Evolutionary conservation across 2,113 vertebrate genomes (phyloP).

Genomic region (Ploceus nigricollis): DNA sequence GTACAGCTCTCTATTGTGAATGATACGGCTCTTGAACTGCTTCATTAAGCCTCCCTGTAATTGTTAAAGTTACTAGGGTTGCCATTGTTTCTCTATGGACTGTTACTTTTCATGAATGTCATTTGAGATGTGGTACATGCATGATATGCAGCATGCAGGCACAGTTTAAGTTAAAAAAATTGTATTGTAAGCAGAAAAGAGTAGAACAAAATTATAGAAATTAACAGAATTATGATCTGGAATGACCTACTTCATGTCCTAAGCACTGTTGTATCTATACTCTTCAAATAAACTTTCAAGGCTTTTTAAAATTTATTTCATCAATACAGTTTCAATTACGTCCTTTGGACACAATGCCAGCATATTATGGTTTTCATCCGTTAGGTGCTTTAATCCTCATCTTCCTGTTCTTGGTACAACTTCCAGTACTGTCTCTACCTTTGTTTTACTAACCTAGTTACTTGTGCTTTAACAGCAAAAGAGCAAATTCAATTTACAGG

Average conservation of each 20-base stretch:
- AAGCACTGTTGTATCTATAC: neutral
- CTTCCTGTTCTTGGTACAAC: neutral
- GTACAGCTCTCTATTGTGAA: neutral
- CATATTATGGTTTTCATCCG: neutral
- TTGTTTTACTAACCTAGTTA: neutral
- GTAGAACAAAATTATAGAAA: neutral
- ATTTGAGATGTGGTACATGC: neutral
- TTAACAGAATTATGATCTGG: neutral
- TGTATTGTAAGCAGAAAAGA: neutral
- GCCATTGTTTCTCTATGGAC: neutral
- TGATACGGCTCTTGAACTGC: neutral
- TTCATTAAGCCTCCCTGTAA: neutral
- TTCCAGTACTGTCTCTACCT: neutral
- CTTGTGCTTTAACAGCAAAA: neutral
- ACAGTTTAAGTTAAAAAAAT: neutral
- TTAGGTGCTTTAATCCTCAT: neutral
- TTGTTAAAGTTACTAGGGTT: neutral
- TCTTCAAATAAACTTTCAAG: neutral
- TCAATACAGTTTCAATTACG: neutral
- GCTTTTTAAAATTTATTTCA: neutral
- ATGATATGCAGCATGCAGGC: neutral
- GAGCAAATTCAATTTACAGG: neutral
- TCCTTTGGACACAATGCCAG: neutral
- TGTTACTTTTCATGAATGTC: neutral
- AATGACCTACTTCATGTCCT: neutral